These are phyloP conservation scores for Mus spretus DNA, from an alignment of 2,797 vertebrate genomes.

Conservation along the genomic window DNA sequence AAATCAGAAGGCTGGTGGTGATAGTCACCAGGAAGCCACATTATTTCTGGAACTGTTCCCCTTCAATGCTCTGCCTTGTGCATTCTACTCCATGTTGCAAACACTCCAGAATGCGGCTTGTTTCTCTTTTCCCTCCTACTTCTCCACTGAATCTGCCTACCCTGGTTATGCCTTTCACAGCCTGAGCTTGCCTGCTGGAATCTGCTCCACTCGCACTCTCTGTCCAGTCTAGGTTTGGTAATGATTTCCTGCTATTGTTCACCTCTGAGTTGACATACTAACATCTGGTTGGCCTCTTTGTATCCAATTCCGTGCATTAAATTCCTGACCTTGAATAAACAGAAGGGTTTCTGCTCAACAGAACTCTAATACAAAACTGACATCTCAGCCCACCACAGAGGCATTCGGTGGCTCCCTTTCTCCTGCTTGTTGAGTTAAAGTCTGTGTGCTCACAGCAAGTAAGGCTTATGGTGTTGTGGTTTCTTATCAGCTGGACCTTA, in stretches of 20 bases:
- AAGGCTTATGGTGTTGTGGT: background rate
- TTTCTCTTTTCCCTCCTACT: background rate
- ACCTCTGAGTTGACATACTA: background rate
- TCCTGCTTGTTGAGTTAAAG: background rate
- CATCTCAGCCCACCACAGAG: background rate
- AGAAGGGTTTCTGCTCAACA: slow-evolving; percentile 8
- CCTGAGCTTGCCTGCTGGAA: background rate
- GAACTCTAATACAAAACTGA: slow-evolving; percentile 1
- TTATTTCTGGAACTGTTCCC: background rate
- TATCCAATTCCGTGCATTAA: background rate
- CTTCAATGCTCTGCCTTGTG: background rate
- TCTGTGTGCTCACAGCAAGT: background rate
- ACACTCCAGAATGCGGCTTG: background rate
- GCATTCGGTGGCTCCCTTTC: background rate
- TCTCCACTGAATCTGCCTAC: background rate
- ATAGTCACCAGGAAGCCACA: background rate
- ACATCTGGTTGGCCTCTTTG: background rate
- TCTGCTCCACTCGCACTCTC: background rate
- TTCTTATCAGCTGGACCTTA: background rate
- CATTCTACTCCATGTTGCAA: background rate
- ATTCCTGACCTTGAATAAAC: background rate
- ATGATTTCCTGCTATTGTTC: background rate
- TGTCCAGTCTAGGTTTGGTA: background rate
- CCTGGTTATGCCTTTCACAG: background rate
- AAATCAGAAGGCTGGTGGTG: background rate